Conservation (phyloP, 2,113 vertebrate species). For the Rhea pennata region DNA sequence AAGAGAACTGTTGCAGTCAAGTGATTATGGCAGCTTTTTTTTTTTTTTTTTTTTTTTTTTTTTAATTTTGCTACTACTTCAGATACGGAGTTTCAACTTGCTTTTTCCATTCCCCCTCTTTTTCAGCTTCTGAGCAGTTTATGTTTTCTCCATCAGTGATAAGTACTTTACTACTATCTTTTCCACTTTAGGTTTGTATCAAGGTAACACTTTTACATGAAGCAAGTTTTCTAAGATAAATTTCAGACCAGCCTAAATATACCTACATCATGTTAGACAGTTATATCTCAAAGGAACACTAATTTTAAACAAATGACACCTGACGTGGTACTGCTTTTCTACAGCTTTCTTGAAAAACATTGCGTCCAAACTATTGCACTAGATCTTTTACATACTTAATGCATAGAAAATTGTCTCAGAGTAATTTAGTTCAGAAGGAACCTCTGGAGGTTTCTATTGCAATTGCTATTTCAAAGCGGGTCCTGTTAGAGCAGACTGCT, state of each 20-base stretch:
- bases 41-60: neutral
- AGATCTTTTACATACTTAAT: neutral
- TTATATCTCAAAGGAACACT: neutral
- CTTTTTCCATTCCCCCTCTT: neutral
- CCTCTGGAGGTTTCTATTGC: neutral
- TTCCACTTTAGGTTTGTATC: neutral
- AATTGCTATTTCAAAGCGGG: neutral
- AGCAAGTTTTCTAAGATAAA: neutral
- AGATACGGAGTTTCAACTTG: neutral
- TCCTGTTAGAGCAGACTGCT: neutral
- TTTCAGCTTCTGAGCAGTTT: neutral
- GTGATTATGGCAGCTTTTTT: neutral
- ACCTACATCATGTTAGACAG: neutral
- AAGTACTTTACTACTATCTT: neutral
- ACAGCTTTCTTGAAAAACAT: neutral
- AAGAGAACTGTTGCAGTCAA: neutral
- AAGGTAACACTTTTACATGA: neutral
- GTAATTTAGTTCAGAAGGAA: neutral
- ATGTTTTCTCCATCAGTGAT: neutral
- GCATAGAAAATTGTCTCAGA: neutral
- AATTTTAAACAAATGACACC: neutral
- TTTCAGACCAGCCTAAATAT: neutral
- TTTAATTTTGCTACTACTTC: neutral
- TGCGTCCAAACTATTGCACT: neutral
- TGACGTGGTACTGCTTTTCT: neutral